Evolutionary conservation across 2,113 vertebrate species (phyloP).

Genomic region (Desmodus rotundus): DNA sequence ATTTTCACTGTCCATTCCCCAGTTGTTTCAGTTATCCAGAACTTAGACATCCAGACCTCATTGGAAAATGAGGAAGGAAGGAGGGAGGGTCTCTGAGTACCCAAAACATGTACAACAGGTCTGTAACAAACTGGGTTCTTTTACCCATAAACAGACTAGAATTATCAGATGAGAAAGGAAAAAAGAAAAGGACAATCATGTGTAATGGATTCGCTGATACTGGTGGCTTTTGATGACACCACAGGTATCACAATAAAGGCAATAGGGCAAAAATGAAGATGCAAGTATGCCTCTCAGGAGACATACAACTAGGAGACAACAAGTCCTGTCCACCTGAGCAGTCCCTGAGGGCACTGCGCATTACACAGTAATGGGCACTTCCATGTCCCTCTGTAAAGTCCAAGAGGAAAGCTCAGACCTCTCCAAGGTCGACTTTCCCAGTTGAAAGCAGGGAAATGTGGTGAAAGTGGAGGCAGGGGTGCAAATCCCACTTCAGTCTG

Average conservation of each 20-base stretch:
- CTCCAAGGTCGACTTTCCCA: neutral
- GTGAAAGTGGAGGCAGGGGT: neutral
- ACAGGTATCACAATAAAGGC: neutral
- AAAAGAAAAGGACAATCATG: neutral
- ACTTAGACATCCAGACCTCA: no score
- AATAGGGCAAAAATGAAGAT: neutral
- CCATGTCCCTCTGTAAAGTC: neutral
- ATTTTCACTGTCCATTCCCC: no score
- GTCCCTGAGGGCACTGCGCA: neutral
- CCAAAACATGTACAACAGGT: neutral
- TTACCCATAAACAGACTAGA: neutral
- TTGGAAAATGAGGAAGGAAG: neutral
- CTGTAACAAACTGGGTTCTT: neutral
- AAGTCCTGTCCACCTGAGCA: no score
- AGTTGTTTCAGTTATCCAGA: neutral
- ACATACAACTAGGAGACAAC: neutral
- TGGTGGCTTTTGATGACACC: neutral
- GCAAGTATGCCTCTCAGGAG: accelerated
- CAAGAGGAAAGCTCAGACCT: neutral
- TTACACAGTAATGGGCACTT: neutral
- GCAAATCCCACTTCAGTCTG: neutral
- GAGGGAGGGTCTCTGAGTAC: neutral
- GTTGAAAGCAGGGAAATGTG: neutral
- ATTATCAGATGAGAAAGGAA: neutral
- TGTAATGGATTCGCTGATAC: accelerated